A percentile compares a stretch with the other conserved stretches of the same genome.
Conservation (phyloP, 1,140 invertebrate genomes). For the Drosophila azteca region DNA sequence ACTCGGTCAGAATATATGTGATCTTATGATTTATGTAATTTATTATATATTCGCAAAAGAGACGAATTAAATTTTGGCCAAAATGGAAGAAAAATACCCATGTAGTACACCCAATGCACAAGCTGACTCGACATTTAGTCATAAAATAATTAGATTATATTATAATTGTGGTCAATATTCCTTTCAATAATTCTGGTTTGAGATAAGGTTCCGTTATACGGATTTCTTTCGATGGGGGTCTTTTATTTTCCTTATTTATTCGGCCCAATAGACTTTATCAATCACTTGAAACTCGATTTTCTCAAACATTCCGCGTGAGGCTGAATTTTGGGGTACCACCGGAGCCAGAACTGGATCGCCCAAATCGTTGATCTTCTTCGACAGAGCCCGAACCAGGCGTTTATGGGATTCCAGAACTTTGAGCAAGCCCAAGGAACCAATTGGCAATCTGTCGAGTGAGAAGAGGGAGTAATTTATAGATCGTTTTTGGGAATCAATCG, state of each 20-base stretch:
- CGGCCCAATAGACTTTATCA: slow-evolving; percentile 56
- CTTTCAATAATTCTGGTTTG: too few species aligned
- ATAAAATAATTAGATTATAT: too few species aligned
- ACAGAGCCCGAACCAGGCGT: slow-evolving; percentile 58
- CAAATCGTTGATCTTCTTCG: slow-evolving; percentile 53
- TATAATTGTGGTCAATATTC: too few species aligned
- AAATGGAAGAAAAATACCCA: too few species aligned
- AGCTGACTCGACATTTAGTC: too few species aligned
- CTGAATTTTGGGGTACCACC: slow-evolving; percentile 53
- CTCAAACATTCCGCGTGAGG: slow-evolving; percentile 74
- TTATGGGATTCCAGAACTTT: slow-evolving; percentile 70
- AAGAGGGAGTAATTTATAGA: not conserved
- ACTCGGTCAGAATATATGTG: too few species aligned
- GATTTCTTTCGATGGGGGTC: too few species aligned
- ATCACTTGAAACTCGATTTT: slow-evolving; percentile 70
- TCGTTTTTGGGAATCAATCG: not conserved
- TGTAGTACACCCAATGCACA: too few species aligned
- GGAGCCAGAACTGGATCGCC: slow-evolving; percentile 67
- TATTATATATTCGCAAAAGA: too few species aligned
- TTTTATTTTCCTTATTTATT: not conserved
- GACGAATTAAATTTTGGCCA: too few species aligned
- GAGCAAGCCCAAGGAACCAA: slow-evolving; percentile 65
- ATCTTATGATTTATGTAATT: too few species aligned
- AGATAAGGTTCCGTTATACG: too few species aligned
- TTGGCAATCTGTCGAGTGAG: slow-evolving; percentile 43